Base-by-base conservation (phyloP, 2,888 invertebrate species). In the Athalia circularis region DNA sequence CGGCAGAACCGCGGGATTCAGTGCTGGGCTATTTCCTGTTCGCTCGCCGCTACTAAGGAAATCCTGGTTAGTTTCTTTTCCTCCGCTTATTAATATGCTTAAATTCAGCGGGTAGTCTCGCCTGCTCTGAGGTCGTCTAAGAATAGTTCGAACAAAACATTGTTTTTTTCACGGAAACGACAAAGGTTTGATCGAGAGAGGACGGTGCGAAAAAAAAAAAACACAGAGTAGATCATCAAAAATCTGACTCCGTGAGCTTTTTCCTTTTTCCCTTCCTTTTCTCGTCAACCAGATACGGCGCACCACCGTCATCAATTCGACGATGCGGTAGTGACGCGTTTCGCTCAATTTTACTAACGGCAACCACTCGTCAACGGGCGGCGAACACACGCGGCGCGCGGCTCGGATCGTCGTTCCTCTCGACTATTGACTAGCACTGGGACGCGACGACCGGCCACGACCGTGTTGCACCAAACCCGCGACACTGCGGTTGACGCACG, bases 331-430 rank as follows among this genome's bases (percentile, higher is more conserved):
- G 4, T 62, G 43, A 7, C 29, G 43, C 43, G 1, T 29, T 64
- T 64, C 64, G 29, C 64, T 45, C 43, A n/a, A n/a, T 7, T 9
- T 7, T 45, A 45, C 45, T 45, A 45, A 64, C 29, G 29, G 29
- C 29, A 29, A 43, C 4, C n/a, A 4, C 3, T 54, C 54, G 43
- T 5, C 43, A 45, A 54, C n/a, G 13, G 3, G 13, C n/a, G 61
- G 64, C 43, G n/a, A 92, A 89, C 92, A 92, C 92, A 92, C 93
- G 93, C 92, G 90, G 93, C 92, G 91, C 91, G 91, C 93, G 92
- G 92, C 29, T 29, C 29, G 29, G 29, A 29, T 2, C 29, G 29
- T 29, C 29, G 29, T 29, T 29, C 29, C 29, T 29, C 29, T 29
- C 29, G 29, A 29, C 92, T 92, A 93, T 91, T 94, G 91, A 1